Conservation (phyloP, 2,888 invertebrate species). For the Acrobasis consociella region DNA sequence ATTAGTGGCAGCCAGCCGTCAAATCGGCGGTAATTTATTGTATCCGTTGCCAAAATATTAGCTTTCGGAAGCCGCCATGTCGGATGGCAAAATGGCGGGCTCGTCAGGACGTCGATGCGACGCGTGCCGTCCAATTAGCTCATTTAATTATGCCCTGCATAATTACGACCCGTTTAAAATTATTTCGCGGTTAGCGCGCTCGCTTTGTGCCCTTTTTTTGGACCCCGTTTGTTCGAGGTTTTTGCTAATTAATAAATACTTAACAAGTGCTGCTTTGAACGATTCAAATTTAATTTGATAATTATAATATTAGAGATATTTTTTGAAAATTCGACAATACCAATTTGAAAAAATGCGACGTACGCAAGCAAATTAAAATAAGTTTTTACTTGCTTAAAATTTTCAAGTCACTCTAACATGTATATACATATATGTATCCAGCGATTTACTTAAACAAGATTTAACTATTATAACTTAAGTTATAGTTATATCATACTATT, state of each 20-base stretch:
- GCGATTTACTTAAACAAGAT: no score
- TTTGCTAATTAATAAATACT: background rate
- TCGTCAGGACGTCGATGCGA: slow-evolving; percentile 4
- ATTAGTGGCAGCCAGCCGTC: slow-evolving; percentile 4
- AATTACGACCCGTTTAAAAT: slow-evolving; percentile 14
- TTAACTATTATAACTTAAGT: no score
- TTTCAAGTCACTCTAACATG: no score
- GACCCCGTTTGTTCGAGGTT: background rate
- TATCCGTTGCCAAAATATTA: background rate
- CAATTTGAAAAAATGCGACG: no score
- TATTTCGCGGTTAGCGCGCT: slow-evolving; percentile 1
- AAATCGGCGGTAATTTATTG: background rate
- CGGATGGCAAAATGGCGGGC: slow-evolving; percentile 4
- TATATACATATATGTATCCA: no score
- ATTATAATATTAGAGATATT: no score
- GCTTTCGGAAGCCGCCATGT: background rate
- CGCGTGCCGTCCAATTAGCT: slow-evolving; percentile 17
- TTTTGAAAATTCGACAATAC: no score
- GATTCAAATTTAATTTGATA: no score
- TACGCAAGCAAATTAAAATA: no score
- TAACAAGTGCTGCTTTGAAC: no score
- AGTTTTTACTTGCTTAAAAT: no score
- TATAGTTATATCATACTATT: no score
- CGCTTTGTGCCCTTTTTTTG: background rate
- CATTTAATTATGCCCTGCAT: slow-evolving; percentile 18